These are phyloP conservation scores for Aspiorhynchus laticeps DNA, from an alignment of 2,113 vertebrate species.

Conservation along the genomic window DNA sequence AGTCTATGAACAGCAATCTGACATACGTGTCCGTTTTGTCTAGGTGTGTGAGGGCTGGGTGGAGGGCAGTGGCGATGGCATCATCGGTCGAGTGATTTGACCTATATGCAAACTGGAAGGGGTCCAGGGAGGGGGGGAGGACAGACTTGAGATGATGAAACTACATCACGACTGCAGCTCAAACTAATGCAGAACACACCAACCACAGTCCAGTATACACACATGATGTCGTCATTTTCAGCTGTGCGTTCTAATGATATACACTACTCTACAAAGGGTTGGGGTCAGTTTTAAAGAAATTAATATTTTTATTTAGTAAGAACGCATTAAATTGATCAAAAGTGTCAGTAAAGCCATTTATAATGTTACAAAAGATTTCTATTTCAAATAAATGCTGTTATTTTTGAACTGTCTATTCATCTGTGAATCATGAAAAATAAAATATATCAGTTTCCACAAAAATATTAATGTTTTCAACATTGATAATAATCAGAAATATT, in stretches of 20 bases:
- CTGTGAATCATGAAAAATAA: background rate
- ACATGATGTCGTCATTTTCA: background rate
- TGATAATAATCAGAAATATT: background rate
- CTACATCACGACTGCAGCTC: too few relatives aligned
- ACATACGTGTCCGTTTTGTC: too few relatives aligned
- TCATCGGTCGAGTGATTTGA: too few relatives aligned
- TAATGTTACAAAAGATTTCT: background rate
- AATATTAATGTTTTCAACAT: background rate
- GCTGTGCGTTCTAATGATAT: background rate
- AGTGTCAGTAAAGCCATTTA: background rate
- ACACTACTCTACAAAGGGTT: background rate
- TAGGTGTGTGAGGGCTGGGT: too few relatives aligned
- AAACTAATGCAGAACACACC: background rate
- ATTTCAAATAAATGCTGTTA: background rate
- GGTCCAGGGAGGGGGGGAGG: too few relatives aligned
- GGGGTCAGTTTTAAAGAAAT: too few relatives aligned
- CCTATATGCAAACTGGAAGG: too few relatives aligned
- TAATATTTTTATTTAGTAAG: too few relatives aligned
- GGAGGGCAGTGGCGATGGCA: too few relatives aligned
- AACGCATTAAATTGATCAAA: background rate
- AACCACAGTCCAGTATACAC: background rate
- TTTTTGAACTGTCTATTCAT: too few relatives aligned
- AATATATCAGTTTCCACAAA: background rate
- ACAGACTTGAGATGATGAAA: too few relatives aligned
- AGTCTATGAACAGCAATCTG: too few relatives aligned